Percentiles rank a stretch among this genome's conserved stretches.
phyloP scores from a whole-genome alignment of 2,797 vertebrate genomes.

The Peromyscus nudipes region DNA sequence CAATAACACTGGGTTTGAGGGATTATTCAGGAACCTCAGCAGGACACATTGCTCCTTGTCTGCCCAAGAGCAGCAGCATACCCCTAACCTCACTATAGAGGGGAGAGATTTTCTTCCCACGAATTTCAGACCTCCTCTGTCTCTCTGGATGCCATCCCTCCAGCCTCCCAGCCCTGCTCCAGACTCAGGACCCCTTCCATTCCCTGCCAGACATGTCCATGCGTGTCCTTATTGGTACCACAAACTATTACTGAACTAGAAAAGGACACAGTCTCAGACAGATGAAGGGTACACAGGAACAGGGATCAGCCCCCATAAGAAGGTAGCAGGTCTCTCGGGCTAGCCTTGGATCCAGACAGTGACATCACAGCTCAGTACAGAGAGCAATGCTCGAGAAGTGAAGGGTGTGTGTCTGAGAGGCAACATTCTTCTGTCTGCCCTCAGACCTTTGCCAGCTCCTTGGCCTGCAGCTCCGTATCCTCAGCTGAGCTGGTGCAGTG shows the following conservation, averaged over 20 bases:
- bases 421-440: neutral
- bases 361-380: neutral
- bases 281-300: neutral
- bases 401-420: neutral
- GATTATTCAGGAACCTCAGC: neutral
- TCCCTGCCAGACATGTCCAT: neutral
- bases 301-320: neutral
- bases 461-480: slow-evolving; percentile 38
- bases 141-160: neutral
- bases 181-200: neutral
- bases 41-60: neutral
- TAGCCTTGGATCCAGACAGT: neutral
- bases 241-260: neutral
- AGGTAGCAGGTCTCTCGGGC: neutral
- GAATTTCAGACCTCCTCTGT: neutral
- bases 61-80: neutral
- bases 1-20: neutral
- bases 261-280: neutral
- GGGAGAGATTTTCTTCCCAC: neutral
- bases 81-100: neutral
- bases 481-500: slow-evolving; percentile 26
- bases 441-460: neutral
- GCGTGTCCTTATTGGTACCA: too few species aligned
- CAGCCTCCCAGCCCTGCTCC: neutral
- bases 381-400: neutral